These are phyloP conservation scores for Bucco capensis DNA, from an alignment of 2,113 vertebrate species.

Conservation along the genomic window DNA sequence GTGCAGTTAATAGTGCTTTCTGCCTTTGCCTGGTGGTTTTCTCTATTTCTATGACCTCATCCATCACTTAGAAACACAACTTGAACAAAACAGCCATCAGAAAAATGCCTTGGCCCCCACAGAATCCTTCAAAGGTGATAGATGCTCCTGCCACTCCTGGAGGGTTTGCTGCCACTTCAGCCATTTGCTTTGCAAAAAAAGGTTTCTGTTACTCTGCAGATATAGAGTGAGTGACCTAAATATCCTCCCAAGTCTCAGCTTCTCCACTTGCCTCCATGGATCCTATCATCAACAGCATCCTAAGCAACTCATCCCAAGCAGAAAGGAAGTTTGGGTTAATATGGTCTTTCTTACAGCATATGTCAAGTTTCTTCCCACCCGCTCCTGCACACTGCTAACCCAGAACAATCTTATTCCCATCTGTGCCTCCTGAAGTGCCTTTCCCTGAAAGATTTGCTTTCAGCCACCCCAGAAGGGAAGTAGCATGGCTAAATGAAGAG, in stretches of 20 bases:
- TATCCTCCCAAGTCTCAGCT: neutral
- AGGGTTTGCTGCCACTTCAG: neutral
- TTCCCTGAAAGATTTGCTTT: neutral
- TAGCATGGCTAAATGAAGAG: neutral
- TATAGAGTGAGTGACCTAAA: neutral
- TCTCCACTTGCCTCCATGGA: neutral
- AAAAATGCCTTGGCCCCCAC: neutral
- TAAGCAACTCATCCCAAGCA: constrained; percentile 12
- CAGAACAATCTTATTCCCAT: constrained; percentile 56
- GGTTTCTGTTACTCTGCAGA: neutral
- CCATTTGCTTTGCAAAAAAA: neutral
- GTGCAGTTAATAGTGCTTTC: neutral
- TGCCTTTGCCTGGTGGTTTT: neutral
- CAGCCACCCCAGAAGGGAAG: neutral
- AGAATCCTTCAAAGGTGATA: neutral
- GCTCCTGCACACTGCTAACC: constrained; percentile 36
- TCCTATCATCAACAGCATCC: neutral
- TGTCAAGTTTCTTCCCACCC: constrained; percentile 52
- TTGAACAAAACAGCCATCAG: neutral
- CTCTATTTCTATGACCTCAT: neutral
- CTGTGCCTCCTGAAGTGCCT: constrained; percentile 37
- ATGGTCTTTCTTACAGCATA: constrained; percentile 46
- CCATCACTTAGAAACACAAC: neutral
- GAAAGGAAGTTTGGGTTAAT: constrained; percentile 60
- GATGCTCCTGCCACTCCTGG: neutral